These are phyloP conservation scores for Cricetomys ansorgei DNA, from an alignment of 2,113 vertebrate species.

Conservation along the genomic window DNA sequence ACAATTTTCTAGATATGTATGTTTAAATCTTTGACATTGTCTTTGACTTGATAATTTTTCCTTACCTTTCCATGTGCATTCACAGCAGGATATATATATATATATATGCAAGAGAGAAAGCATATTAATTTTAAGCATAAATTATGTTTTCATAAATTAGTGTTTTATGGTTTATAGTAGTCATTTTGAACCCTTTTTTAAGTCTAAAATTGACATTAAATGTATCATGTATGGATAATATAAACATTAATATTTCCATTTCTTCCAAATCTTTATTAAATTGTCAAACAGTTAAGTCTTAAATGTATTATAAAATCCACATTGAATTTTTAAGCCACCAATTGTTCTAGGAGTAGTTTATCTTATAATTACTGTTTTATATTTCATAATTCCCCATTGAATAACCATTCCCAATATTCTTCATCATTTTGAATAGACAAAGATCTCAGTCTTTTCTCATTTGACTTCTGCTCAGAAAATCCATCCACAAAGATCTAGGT, in stretches of 20 bases:
- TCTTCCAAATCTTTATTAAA: neutral
- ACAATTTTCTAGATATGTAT: neutral
- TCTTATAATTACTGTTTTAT: neutral
- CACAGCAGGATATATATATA: neutral
- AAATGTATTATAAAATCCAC: neutral
- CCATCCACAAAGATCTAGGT: neutral
- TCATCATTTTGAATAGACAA: neutral
- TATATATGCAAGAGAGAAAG: no score
- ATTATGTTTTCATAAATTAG: neutral
- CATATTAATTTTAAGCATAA: neutral
- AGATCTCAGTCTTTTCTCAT: neutral
- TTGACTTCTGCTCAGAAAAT: neutral
- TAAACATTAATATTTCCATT: neutral
- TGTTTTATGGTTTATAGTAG: neutral
- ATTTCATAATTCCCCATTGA: neutral
- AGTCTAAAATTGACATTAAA: neutral
- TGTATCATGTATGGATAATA: neutral
- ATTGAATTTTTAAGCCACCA: neutral
- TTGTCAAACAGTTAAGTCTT: neutral
- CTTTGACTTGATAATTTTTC: no score
- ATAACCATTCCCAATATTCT: no score
- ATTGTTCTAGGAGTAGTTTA: neutral
- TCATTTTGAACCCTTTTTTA: neutral
- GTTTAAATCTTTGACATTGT: no score
- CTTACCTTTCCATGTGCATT: neutral